Percentiles rank a stretch among this genome's conserved stretches.
These are phyloP conservation scores for Nibea coibor DNA, from an alignment of 2,113 vertebrate genomes.

Conservation along the genomic window DNA sequence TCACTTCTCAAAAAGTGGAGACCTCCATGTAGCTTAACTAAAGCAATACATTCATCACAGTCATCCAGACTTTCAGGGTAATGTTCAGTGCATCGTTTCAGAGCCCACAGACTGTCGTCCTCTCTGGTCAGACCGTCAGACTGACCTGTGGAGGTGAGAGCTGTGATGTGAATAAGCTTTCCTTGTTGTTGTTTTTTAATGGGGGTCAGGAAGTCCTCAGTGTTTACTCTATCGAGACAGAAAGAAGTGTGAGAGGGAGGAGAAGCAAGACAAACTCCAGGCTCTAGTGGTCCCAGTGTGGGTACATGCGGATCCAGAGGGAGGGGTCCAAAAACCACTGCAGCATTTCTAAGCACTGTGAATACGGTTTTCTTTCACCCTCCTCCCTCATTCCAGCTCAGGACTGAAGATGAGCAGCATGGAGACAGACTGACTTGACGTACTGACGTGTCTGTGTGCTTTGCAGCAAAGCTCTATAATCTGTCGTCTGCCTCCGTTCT, in stretches of 20 bases:
- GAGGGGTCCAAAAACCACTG: constrained; percentile 46
- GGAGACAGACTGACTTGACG: constrained; percentile 32
- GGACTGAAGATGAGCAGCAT: constrained; percentile 51
- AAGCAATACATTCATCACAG: neutral
- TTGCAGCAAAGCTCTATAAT: constrained; percentile 77
- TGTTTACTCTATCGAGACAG: constrained; percentile 24
- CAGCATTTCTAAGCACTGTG: constrained; percentile 39
- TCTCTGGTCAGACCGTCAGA: neutral
- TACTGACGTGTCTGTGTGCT: constrained; percentile 71
- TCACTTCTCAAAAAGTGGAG: neutral
- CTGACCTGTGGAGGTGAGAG: constrained; percentile 12
- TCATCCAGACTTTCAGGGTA: constrained; percentile 26
- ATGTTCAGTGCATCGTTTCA: neutral
- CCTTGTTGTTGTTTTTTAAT: neutral
- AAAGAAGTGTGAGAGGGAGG: neutral
- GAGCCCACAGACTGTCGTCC: neutral
- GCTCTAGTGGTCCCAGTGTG: neutral
- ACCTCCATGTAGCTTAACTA: neutral
- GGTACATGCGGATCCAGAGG: constrained; percentile 14
- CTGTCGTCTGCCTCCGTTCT: constrained; percentile 41
- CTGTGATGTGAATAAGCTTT: constrained; percentile 25
- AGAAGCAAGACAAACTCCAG: constrained; percentile 3
- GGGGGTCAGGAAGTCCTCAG: constrained; percentile 3
- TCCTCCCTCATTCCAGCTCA: constrained; percentile 24
- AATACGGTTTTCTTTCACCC: constrained; percentile 32